Conservation (phyloP, 2,113 vertebrate species). For the Notarius quadriscutis region DNA sequence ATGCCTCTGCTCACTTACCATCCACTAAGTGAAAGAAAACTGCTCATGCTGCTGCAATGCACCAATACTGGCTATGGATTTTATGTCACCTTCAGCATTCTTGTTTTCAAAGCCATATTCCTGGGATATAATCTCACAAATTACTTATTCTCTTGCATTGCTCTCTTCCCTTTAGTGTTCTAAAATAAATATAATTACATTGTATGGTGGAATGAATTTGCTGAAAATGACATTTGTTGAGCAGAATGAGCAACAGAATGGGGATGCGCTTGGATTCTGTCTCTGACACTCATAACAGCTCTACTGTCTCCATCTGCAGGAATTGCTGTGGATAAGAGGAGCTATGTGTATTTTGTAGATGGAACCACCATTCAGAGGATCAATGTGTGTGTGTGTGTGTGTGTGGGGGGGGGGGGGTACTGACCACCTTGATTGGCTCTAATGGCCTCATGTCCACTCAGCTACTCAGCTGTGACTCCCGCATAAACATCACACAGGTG, state of each 20-base stretch:
- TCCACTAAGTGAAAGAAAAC: constrained; percentile 7
- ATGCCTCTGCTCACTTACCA: not conserved
- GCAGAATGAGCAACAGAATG: constrained; percentile 20
- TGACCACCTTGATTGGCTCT: constrained; percentile 84
- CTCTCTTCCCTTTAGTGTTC: constrained; percentile 24
- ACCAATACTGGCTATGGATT: not conserved
- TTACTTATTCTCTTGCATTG: constrained; percentile 12
- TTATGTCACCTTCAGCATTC: constrained; percentile 22
- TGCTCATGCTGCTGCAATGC: not conserved
- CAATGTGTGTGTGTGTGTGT: constrained; percentile 63
- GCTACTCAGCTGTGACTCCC: constrained; percentile 84
- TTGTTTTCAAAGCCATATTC: not conserved
- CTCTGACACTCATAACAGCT: not conserved
- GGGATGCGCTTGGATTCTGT: not conserved
- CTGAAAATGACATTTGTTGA: constrained; percentile 28
- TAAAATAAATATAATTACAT: constrained; percentile 17
- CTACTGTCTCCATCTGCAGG: constrained; percentile 64
- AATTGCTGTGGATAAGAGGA: constrained; percentile 82
- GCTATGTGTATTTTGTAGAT: constrained; percentile 86
- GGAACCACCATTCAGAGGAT: constrained; percentile 87
- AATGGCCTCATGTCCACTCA: constrained; percentile 84
- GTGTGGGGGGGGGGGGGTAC: constrained; percentile 68
- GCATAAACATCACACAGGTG: constrained; percentile 89
- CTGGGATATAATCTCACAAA: constrained; percentile 22
- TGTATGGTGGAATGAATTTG: constrained; percentile 23